Base-by-base conservation (phyloP, 2,113 vertebrate genomes). In the Holacanthus passer region DNA sequence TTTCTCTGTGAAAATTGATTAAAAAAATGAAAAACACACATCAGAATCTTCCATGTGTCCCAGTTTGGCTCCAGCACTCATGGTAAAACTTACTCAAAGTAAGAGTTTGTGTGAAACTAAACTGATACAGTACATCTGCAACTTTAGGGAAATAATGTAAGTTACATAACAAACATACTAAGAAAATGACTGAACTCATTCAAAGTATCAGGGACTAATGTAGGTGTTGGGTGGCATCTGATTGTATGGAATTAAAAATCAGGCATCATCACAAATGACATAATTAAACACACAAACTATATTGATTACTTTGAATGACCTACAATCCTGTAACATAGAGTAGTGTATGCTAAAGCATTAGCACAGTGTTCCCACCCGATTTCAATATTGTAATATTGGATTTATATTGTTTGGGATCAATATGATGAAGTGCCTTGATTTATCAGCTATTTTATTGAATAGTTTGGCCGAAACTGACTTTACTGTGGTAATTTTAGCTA, bases 341-440 rank as follows among this genome's bases (percentile, higher is more conserved):
- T n/a, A n/a, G n/a, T n/a, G n/a, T n/a, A n/a, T n/a, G n/a, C 35
- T 8, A 37, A 37, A 37, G 35, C 35, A 37, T 37, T 5, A 37
- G 35, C 35, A 37, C 35, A 37, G 35, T 37, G 35, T 37, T 37
- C 8, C 5, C 8, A 37, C 5, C 35, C 5, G 35, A 41, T 1
- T 41, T 13, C 52, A 55, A 14, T 56, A 64, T 31, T 55, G 37
- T 17, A 20, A 31, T 19, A 37, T n/a, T 16, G 11, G 39, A 65
- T 65, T 83, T 45, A 41, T 11, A 41, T 7, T 41, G 13, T 16
- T 45, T 16, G 14, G 43, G 13, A 45, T 45, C 76, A 77, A 29
- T 4, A 13, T 43, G 63, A 72, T 73, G 52, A 59, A 65, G 32
- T 19, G 13, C 13, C 35, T 62, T 67, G 27, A 65, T 60, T 67